Evolutionary conservation across 2,797 vertebrate species (phyloP).

Genomic region (Neopelma chrysocephalum): DNA sequence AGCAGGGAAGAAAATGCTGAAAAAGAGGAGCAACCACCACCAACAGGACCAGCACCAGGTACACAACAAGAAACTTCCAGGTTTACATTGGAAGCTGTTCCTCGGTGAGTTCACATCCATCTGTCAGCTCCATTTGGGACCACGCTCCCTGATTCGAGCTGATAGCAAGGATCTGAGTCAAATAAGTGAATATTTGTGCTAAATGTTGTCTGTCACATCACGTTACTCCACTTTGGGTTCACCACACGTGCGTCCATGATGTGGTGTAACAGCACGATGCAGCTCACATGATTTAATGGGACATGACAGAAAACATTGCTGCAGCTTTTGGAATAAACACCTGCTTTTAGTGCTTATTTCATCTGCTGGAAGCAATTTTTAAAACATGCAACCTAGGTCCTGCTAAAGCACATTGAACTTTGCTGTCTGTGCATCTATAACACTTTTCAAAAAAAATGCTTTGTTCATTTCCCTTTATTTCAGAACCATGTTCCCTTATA

Average conservation of each 20-base stretch:
- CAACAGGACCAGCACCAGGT: neutral
- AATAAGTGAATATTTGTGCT: constrained; percentile 46
- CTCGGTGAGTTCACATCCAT: neutral
- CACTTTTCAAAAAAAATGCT: accelerated
- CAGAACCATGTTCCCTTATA: neutral
- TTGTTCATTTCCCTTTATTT: neutral
- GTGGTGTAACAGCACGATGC: neutral
- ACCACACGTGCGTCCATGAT: neutral
- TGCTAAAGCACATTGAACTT: neutral
- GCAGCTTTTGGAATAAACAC: neutral
- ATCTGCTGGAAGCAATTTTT: neutral
- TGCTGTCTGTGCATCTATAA: neutral
- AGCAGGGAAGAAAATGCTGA: neutral
- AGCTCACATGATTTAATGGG: neutral
- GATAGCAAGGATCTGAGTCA: constrained; percentile 45
- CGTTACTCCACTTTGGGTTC: neutral
- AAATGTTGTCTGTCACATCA: constrained; percentile 66
- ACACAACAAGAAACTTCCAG: neutral
- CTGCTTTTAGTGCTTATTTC: constrained; percentile 10
- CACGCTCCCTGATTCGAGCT: constrained; percentile 14
- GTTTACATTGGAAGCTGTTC: neutral
- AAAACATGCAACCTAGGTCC: neutral
- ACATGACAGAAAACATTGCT: constrained; percentile 13
- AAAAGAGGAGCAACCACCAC: neutral
- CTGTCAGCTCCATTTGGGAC: constrained; percentile 21